A percentile compares a stretch with the other conserved stretches of the same genome.
Evolutionary conservation across 2,888 invertebrate species (phyloP).

Genomic region (Scaptomyza polygonia): DNA sequence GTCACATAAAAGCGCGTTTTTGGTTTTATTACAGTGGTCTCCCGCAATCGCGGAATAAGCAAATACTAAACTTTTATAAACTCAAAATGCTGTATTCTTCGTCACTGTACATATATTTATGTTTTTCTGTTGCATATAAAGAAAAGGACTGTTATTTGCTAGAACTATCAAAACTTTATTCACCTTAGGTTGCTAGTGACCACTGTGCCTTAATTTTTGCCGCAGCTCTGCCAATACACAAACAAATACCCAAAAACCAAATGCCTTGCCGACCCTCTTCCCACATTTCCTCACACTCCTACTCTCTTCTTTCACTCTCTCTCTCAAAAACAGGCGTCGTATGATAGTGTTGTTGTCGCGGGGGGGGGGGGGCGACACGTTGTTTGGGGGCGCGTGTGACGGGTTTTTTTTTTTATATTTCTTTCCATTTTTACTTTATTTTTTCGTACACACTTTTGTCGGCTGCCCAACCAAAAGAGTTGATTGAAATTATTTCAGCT

Average conservation of each 20-base stretch:
- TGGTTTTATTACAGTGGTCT: conserved; percentile 57
- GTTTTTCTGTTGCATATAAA: neutral
- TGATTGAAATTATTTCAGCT: conserved; percentile 77
- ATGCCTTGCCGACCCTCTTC: conserved; percentile 46
- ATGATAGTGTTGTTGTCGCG: conserved; percentile 15
- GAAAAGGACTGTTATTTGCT: neutral
- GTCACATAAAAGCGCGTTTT: conserved; percentile 68
- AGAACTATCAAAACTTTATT: neutral
- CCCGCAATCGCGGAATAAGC: neutral
- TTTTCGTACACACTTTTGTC: conserved; percentile 35
- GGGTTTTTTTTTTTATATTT: conserved; percentile 54
- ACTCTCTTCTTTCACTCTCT: conserved; percentile 37
- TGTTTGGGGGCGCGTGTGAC: conserved; percentile 73
- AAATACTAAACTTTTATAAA: neutral
- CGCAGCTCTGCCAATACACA: conserved; percentile 50
- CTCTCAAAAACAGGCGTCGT: conserved; percentile 24
- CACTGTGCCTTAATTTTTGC: conserved; percentile 59
- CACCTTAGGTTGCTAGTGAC: neutral
- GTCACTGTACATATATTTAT: neutral
- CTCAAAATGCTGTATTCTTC: no score
- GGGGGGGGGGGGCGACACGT: conserved; percentile 34
- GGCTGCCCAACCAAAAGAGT: conserved; percentile 67
- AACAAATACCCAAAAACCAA: conserved; percentile 48
- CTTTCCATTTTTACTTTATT: conserved; percentile 32
- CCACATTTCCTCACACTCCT: conserved; percentile 27